Evolutionary conservation across 2,888 invertebrate genomes (phyloP).

Genomic region (Phaonia tiefii): DNA sequence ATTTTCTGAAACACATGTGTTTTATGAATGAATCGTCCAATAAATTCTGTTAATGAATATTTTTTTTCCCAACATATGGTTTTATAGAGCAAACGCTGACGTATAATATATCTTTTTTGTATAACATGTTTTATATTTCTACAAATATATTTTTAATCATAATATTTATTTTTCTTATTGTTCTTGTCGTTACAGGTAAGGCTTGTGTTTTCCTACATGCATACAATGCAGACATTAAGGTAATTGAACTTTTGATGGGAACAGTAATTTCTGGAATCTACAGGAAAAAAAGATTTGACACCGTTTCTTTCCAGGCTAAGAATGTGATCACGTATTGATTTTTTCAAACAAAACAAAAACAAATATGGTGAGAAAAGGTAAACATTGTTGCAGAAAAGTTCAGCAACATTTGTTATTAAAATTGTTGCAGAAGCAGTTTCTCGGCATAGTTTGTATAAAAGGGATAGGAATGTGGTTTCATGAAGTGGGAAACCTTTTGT

Average conservation of each 20-base stretch:
- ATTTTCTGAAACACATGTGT: slow-evolving; percentile 31
- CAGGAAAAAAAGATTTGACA: too few relatives aligned
- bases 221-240: neutral
- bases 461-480: too few relatives aligned
- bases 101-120: neutral
- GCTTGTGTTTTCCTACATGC: neutral
- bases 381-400: too few relatives aligned
- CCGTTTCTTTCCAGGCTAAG: too few relatives aligned
- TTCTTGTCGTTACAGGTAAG: slow-evolving; percentile 61
- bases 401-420: too few relatives aligned
- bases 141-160: neutral
- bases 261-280: too few relatives aligned
- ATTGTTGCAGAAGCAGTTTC: too few relatives aligned
- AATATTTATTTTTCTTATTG: slow-evolving; percentile 33
- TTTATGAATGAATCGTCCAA: neutral
- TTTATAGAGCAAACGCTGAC: slow-evolving; percentile 34
- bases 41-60: slow-evolving; percentile 7
- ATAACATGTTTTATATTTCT: slow-evolving; percentile 1
- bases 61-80: slow-evolving; percentile 47
- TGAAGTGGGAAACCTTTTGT: too few relatives aligned
- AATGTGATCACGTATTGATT: too few relatives aligned
- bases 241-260: slow-evolving; percentile 1
- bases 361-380: too few relatives aligned
- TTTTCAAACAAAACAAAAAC: too few relatives aligned
- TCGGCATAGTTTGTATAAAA: too few relatives aligned